phyloP scores from a whole-genome alignment of 2,113 vertebrate genomes.

The Prionailurus viverrinus region DNA sequence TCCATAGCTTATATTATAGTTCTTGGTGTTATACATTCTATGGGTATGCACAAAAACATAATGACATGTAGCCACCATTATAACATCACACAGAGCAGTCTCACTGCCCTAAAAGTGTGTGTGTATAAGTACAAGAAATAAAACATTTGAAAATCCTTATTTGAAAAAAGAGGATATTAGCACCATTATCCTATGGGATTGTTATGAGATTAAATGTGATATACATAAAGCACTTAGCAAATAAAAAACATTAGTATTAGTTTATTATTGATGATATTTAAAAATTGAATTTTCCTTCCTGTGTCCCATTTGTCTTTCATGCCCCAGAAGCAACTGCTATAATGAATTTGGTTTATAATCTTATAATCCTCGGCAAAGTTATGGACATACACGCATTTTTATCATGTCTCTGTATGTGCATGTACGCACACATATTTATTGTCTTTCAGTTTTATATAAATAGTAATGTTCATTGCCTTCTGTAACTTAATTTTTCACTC shows the following conservation, averaged over 20 bases:
- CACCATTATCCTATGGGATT: not conserved
- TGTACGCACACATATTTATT: rapidly evolving
- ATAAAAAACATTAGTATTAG: not conserved
- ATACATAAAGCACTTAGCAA: not conserved
- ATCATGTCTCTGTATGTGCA: not conserved
- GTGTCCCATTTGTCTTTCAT: not conserved
- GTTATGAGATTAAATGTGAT: not conserved
- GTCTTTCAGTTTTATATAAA: not conserved
- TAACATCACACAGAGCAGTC: not conserved
- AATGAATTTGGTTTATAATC: not conserved
- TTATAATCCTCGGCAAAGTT: too few relatives aligned
- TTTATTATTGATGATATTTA: not conserved
- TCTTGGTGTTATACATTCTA: too few relatives aligned
- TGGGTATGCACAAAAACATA: not conserved
- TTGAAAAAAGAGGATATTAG: not conserved
- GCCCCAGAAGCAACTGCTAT: not conserved
- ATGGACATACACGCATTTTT: not conserved
- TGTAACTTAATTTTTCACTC: not conserved
- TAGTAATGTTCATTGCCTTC: not conserved
- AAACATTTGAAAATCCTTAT: not conserved
- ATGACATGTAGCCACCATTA: not conserved
- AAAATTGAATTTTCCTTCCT: not conserved
- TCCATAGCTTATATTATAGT: not conserved
- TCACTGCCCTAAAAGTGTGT: not conserved
- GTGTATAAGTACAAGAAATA: not conserved